Base-by-base conservation (phyloP, 1,140 invertebrate genomes). In the Latrodectus geometricus region DNA sequence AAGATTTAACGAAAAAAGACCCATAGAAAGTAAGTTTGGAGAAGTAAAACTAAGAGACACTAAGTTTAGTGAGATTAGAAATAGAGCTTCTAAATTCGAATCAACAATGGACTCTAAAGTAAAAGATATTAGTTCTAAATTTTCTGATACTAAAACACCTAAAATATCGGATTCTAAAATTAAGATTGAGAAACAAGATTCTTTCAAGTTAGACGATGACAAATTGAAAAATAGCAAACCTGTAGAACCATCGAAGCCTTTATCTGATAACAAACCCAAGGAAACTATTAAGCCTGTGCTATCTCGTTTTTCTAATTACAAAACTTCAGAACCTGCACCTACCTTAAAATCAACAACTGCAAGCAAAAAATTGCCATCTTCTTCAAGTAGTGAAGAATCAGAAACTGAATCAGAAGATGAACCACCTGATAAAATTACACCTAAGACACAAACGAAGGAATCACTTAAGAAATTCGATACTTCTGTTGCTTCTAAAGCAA, bases 41-140 rank as follows among this genome's bases (percentile, higher is more conserved):
- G 83, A 85, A 61, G 74, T 76, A 8, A 76, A 48, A 56, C 23
- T 85, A 4, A 85, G 83, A 48, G 83, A 85, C 20, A 85, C 83
- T 14, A 85, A 85, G 49, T 85, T 85, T 11, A 85, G 74, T n/a
- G 83, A 85, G 54, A 85, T 85, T 85, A 75, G 83, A 48, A 61
- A 65, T 3, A 69, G 83, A 56, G 83, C 83, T 23, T 77, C 65
- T 0, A 85, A 85, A 54, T 85, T 85, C n/a, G 82, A 85, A 68
- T 35, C 23, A 12, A 3, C 50, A n/a, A 72, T 68, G 2, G 70
- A 35, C 49, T 76, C 82, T 23, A 85, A 85, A 85, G 23, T 72
- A 17, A 74, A 76, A 49, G 52, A 56, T n/a, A 54, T 15, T 17
- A 9, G 9, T 17, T 48, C 23, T 66, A 61, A 74, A 50, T 74